Evolutionary conservation across 2,888 invertebrate species (phyloP), one percentile per base, ranked within the genome.

Genomic region (Cerceris ruficornis): DNA sequence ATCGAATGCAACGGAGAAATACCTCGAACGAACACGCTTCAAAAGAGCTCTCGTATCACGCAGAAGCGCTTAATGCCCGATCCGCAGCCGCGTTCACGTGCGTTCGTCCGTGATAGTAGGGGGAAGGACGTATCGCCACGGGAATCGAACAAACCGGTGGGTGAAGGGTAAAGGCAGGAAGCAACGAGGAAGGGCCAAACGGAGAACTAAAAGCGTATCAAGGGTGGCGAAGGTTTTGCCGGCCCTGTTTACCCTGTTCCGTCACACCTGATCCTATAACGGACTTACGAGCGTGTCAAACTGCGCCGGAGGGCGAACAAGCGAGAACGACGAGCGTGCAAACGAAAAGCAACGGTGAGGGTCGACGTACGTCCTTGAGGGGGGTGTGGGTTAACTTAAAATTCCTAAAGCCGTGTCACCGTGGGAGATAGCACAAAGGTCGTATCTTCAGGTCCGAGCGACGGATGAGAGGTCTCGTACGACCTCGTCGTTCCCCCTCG

Each of bases 191-290:
- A 15, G 17, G 7, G 46, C 58, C 59, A 49, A 43, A 39, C 67
- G 65, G 71, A 77, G 76, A 77, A 62, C 66, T 28, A 28, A 28
- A 28, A 28, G 28, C 28, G 28, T 28, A 28, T 42, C 55, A 46
- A 49, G 54, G 42, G 17, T 64, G 68, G 49, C 57, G 70, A 49
- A 60, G 81, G 78, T 77, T 73, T 73, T 28, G 75, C 64, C 50
- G 50, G 28, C 50, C 65, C 65, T 82, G 83, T 85, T 85, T 82
- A 84, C 82, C 60, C 61, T 71, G 71, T 57, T 52, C 70, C 62
- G 68, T 77, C 80, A 75, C 85, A 83, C 75, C 75, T 85, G 86
- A 85, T 83, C 83, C 79, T 77, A 75, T 79, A 81, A 72, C 57
- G 57, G 64, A 60, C 66, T 54, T 68, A 50, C 65, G 69, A 43